phyloP scores from a whole-genome alignment of 2,888 invertebrate genomes.

The Mongoloraphidia duomilia region DNA sequence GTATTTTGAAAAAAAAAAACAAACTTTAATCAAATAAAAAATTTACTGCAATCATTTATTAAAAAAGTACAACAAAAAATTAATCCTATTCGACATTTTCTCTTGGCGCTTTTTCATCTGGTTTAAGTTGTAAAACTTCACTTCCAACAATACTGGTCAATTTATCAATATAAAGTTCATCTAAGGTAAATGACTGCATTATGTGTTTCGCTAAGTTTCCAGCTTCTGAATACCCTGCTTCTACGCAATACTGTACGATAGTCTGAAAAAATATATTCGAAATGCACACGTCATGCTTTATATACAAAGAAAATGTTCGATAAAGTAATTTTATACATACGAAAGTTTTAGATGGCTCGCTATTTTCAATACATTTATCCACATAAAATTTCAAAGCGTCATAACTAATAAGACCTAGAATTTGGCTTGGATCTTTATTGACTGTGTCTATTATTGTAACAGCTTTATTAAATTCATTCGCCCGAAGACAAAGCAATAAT shows the following conservation, averaged over 20 bases:
- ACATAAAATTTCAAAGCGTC: conserved; percentile 35
- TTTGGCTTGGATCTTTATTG: conserved; percentile 31
- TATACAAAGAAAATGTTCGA: too few relatives aligned
- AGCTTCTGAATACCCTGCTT: conserved; percentile 36
- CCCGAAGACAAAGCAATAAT: conserved; percentile 33
- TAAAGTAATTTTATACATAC: conserved; percentile 23
- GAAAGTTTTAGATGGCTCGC: conserved; percentile 36
- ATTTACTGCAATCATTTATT: background rate
- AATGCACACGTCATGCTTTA: background rate
- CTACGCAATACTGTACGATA: conserved; percentile 40
- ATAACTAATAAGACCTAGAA: conserved; percentile 29
- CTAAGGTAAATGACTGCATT: conserved; percentile 29
- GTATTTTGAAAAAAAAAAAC: background rate
- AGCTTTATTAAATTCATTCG: conserved; percentile 37
- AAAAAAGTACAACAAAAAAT: background rate
- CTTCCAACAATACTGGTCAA: conserved; percentile 36
- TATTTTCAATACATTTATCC: conserved; percentile 36
- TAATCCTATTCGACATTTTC: background rate
- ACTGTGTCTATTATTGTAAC: conserved; percentile 36
- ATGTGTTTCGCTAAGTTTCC: conserved; percentile 28
- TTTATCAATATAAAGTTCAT: conserved; percentile 31
- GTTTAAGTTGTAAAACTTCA: conserved; percentile 14
- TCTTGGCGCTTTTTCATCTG: background rate
- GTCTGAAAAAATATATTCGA: conserved; percentile 26
- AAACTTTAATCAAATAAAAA: too few relatives aligned